Conservation (phyloP, 2,797 vertebrate genomes). For the Neomorphus geoffroyi region DNA sequence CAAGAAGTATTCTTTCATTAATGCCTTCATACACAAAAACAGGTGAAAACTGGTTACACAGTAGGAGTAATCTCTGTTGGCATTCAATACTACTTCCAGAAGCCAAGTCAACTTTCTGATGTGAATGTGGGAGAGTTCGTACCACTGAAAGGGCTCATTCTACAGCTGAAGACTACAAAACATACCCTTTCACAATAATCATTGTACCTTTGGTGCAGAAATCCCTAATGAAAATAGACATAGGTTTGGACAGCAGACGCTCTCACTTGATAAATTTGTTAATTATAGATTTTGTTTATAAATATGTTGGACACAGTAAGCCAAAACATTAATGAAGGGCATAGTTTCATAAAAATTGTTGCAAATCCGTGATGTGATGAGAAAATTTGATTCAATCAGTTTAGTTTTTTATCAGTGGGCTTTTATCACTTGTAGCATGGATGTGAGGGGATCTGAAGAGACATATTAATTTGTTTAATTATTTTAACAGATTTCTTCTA, state of each 20-base stretch:
- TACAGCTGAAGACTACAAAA: not conserved
- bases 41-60: slow-evolving; percentile 44
- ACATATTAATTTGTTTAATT: not conserved
- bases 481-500: not conserved
- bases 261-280: not conserved
- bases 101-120: slow-evolving; percentile 24
- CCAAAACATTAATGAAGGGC: not conserved
- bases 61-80: slow-evolving; percentile 31
- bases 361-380: not conserved
- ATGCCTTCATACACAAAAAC: not conserved
- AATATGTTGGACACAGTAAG: not conserved
- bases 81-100: not conserved
- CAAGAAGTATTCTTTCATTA: slow-evolving; percentile 33
- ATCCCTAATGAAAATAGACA: not conserved
- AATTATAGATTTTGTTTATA: not conserved
- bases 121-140: not conserved
- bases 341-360: not conserved
- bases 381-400: not conserved
- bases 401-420: not conserved
- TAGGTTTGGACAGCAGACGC: not conserved
- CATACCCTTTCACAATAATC: not conserved
- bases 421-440: not conserved
- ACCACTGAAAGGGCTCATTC: not conserved
- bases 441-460: not conserved
- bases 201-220: not conserved